These are phyloP conservation scores for Rhyacichthys aspro DNA, from an alignment of 2,797 vertebrate genomes.

Conservation along the genomic window DNA sequence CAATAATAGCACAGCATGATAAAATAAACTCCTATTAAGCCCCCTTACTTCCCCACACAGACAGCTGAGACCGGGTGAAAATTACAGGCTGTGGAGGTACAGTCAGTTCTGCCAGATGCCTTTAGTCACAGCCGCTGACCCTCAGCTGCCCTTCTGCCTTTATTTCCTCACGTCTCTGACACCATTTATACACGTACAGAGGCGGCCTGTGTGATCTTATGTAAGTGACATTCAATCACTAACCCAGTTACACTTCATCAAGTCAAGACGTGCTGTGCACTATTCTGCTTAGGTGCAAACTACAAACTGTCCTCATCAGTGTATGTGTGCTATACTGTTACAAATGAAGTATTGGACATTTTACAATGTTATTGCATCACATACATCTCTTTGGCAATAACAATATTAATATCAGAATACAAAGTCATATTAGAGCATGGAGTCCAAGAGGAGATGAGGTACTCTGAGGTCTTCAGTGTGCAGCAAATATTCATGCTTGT, in stretches of 20 bases:
- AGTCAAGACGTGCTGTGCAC: constrained; percentile 24
- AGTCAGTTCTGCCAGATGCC: constrained; percentile 53
- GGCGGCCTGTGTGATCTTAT: constrained; percentile 50
- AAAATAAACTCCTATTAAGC: constrained; percentile 67
- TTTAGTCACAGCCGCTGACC: constrained; percentile 51
- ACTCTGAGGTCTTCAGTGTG: not conserved
- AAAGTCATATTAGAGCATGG: not conserved
- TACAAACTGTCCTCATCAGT: not conserved
- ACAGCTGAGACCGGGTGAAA: constrained; percentile 59
- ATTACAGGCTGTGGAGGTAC: constrained; percentile 44
- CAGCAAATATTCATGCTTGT: constrained; percentile 1
- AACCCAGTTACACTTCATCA: constrained; percentile 22
- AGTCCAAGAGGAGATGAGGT: not conserved
- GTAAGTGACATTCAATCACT: constrained; percentile 45
- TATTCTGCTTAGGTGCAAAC: constrained; percentile 24
- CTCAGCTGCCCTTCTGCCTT: constrained; percentile 56
- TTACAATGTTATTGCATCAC: not conserved
- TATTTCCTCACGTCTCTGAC: constrained; percentile 38
- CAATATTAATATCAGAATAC: not conserved
- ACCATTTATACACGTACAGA: constrained; percentile 11
- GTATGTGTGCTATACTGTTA: constrained; percentile 16
- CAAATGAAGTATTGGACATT: not conserved
- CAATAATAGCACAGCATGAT: constrained; percentile 68
- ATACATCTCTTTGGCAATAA: not conserved
- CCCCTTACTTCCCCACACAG: constrained; percentile 53